These are phyloP conservation scores for Poeciliopsis turrubarensis DNA, from an alignment of 2,113 vertebrate species.

Conservation along the genomic window DNA sequence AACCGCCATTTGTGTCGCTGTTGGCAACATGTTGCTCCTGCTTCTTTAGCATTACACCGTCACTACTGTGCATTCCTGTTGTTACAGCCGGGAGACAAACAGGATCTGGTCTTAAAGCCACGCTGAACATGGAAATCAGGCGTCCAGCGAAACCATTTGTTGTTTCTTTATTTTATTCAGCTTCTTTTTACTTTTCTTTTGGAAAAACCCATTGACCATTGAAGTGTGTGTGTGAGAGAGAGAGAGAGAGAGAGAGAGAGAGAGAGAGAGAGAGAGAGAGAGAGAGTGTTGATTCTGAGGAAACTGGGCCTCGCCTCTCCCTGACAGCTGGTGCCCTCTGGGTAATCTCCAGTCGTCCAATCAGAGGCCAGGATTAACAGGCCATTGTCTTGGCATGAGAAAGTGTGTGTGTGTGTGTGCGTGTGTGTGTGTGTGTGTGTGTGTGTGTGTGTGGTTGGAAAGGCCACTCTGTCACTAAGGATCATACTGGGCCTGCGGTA, in stretches of 20 bases:
- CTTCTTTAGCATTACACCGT: slow-evolving; percentile 6
- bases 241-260: slow-evolving; percentile 1
- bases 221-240: slow-evolving; percentile 10
- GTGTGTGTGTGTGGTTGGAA: slow-evolving; percentile 29
- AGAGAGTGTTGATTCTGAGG: slow-evolving; percentile 32
- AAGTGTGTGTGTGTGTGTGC: slow-evolving; percentile 27
- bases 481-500: slow-evolving; percentile 27
- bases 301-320: slow-evolving; percentile 71
- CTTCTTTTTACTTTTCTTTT: neutral
- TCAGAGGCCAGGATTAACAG: slow-evolving; percentile 72
- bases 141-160: slow-evolving; percentile 6
- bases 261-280: slow-evolving; percentile 8
- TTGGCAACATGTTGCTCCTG: neutral
- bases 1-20: neutral
- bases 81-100: slow-evolving; percentile 47
- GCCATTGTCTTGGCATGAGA: slow-evolving; percentile 75
- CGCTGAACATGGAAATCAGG: slow-evolving; percentile 2
- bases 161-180: slow-evolving; percentile 7
- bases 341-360: slow-evolving; percentile 75
- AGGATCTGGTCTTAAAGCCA: neutral
- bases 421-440: slow-evolving; percentile 20
- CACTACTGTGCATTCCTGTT: slow-evolving; percentile 48
- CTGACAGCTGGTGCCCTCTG: slow-evolving; percentile 79
- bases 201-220: neutral
- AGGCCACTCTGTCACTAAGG: slow-evolving; percentile 55